These are phyloP conservation scores for Petrocephalus zakoni DNA, from an alignment of 2,113 vertebrate genomes.

Conservation along the genomic window DNA sequence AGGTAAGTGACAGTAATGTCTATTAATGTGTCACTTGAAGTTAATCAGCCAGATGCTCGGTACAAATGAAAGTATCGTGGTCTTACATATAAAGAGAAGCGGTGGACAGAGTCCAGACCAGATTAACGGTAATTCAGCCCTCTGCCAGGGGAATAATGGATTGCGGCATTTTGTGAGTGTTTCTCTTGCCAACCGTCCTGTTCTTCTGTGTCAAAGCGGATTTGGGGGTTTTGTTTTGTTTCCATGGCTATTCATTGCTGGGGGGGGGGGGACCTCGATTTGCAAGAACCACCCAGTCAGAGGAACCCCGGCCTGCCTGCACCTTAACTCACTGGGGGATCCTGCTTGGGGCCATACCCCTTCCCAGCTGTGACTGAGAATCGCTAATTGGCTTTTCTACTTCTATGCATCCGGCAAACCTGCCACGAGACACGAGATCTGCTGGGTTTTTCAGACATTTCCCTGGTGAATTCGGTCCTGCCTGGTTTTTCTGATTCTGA, in stretches of 20 bases:
- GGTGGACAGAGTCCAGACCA: conserved; percentile 38
- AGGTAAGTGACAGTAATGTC: not conserved
- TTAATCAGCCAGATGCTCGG: not conserved
- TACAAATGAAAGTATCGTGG: not conserved
- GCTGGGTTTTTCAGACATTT: not conserved
- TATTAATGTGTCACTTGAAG: not conserved
- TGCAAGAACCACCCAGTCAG: not conserved
- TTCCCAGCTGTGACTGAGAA: not conserved
- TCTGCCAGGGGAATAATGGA: conserved; percentile 41
- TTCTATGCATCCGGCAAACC: not conserved
- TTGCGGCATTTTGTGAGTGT: conserved; percentile 39
- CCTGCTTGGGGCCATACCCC: not conserved
- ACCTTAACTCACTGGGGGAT: not conserved
- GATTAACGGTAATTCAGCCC: conserved; percentile 32
- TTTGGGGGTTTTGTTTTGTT: conserved; percentile 42
- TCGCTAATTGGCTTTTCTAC: not conserved
- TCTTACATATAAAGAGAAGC: not conserved
- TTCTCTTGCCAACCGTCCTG: conserved; percentile 40
- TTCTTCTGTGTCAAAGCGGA: conserved; percentile 39
- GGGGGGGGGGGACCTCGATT: conserved; percentile 27
- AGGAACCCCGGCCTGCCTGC: not conserved
- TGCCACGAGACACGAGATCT: not conserved
- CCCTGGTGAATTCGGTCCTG: not conserved
- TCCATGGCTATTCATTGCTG: conserved; percentile 45
- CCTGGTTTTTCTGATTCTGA: not conserved